phyloP scores from a whole-genome alignment of 2,113 vertebrate genomes.

The Pygoscelis antarcticus region DNA sequence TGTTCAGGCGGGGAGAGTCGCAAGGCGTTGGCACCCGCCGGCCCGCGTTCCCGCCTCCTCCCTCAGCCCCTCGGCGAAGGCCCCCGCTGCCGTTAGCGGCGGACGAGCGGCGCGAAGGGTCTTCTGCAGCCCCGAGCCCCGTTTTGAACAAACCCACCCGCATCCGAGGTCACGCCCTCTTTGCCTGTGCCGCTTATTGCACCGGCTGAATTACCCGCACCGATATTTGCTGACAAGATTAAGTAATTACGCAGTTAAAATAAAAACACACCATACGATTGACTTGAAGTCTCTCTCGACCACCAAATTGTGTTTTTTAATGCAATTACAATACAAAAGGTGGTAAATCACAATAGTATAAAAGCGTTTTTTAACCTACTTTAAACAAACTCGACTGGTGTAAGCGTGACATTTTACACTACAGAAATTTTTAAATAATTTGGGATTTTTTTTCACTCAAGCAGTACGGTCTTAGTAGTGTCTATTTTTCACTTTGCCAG shows the following conservation, averaged over 20 bases:
- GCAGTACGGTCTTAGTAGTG: neutral
- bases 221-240: rapidly evolving
- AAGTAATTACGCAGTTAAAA: neutral
- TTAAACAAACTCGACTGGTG: neutral
- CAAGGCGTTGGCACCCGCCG: neutral
- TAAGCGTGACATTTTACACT: neutral
- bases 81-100: neutral
- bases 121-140: neutral
- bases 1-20: neutral
- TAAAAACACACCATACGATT: rapidly evolving
- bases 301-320: neutral
- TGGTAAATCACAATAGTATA: neutral
- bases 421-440: neutral
- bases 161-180: rapidly evolving
- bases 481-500: neutral
- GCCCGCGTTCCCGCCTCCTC: neutral
- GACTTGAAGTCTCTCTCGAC: neutral
- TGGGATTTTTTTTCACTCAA: neutral
- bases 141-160: rapidly evolving
- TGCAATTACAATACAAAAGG: rapidly evolving
- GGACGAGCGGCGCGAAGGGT: too few species aligned
- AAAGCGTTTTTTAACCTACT: neutral
- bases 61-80: neutral
- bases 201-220: neutral
- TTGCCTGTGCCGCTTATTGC: neutral